Conservation (phyloP, 1,140 invertebrate species). For the Euwallacea fornicatus region DNA sequence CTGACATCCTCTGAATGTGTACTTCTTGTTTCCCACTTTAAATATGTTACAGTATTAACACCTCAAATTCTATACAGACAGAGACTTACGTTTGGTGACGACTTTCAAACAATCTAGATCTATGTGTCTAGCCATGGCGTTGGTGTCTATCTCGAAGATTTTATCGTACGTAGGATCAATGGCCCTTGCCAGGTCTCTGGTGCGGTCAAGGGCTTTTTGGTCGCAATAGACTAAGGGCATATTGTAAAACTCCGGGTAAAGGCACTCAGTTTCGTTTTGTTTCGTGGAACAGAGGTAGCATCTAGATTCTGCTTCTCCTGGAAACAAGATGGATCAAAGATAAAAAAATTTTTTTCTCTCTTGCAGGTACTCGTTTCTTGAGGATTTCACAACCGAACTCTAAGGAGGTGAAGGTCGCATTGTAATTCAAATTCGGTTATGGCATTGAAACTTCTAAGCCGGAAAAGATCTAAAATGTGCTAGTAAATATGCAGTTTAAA, state of each 20-base stretch:
- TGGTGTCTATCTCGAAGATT: constrained; percentile 41
- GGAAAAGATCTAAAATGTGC: too few relatives aligned
- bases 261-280: constrained; percentile 34
- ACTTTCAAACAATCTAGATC: constrained; percentile 43
- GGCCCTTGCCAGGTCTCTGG: constrained; percentile 29
- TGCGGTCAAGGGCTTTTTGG: constrained; percentile 32
- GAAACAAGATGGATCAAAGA: too few relatives aligned
- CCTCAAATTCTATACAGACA: background rate
- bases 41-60: constrained; percentile 4
- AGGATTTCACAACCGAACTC: too few relatives aligned
- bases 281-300: constrained; percentile 41
- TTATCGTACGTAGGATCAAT: constrained; percentile 35
- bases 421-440: too few relatives aligned
- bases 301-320: too few relatives aligned
- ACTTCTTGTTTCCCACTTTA: constrained; percentile 41
- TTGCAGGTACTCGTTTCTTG: too few relatives aligned
- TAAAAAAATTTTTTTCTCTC: too few relatives aligned
- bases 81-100: constrained; percentile 37
- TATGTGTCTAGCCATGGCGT: constrained; percentile 30
- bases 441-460: too few relatives aligned
- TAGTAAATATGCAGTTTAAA: too few relatives aligned
- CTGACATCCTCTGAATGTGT: constrained; percentile 42
- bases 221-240: constrained; percentile 35
- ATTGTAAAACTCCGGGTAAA: constrained; percentile 34
- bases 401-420: too few relatives aligned